Percentiles rank a stretch among this genome's conserved stretches.
Evolutionary conservation across 2,888 invertebrate species (phyloP).

Genomic region (Drosophila incognita): DNA sequence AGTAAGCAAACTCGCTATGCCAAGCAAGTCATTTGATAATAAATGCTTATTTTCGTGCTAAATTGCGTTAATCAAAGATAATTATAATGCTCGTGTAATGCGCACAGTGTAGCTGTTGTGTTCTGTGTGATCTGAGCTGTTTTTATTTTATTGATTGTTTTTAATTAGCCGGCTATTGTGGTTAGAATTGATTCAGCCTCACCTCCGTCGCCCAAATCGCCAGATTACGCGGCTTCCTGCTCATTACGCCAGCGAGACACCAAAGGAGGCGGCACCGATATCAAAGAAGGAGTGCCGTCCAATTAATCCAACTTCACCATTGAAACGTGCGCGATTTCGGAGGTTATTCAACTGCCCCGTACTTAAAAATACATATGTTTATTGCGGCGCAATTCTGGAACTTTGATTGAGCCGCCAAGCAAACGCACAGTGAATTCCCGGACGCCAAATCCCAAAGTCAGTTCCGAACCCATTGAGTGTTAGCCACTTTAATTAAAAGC

Average conservation of each 20-base stretch:
- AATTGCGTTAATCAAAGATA: slow-evolving; percentile 77
- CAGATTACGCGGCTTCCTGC: slow-evolving; percentile 42
- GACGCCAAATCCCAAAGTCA: slow-evolving; percentile 17
- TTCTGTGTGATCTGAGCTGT: slow-evolving; percentile 21
- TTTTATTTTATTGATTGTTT: slow-evolving; percentile 73
- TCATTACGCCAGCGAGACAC: slow-evolving; percentile 50
- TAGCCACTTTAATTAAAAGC: slow-evolving; percentile 40
- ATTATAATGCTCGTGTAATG: slow-evolving; percentile 61
- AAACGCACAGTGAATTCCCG: slow-evolving; percentile 28
- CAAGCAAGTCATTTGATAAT: slow-evolving; percentile 61
- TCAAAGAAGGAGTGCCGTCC: slow-evolving; percentile 57
- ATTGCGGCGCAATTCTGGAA: slow-evolving; percentile 49
- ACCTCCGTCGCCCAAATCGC: slow-evolving; percentile 23
- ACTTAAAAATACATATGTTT: slow-evolving; percentile 24
- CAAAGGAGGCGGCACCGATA: slow-evolving; percentile 29
- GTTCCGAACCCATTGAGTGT: slow-evolving; percentile 21
- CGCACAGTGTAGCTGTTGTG: slow-evolving; percentile 23
- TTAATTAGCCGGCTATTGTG: slow-evolving; percentile 66
- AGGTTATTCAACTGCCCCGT: slow-evolving; percentile 64
- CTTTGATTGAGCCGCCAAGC: slow-evolving; percentile 35
- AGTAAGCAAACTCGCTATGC: slow-evolving; percentile 8
- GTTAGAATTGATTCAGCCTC: slow-evolving; percentile 54
- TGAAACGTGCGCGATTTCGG: slow-evolving; percentile 28
- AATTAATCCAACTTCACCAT: slow-evolving; percentile 47
- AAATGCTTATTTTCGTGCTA: slow-evolving; percentile 78